A percentile compares a stretch with the other conserved stretches of the same genome.
These are phyloP conservation scores for Yponomeuta evonymella DNA, from an alignment of 2,888 invertebrate genomes.

Conservation along the genomic window DNA sequence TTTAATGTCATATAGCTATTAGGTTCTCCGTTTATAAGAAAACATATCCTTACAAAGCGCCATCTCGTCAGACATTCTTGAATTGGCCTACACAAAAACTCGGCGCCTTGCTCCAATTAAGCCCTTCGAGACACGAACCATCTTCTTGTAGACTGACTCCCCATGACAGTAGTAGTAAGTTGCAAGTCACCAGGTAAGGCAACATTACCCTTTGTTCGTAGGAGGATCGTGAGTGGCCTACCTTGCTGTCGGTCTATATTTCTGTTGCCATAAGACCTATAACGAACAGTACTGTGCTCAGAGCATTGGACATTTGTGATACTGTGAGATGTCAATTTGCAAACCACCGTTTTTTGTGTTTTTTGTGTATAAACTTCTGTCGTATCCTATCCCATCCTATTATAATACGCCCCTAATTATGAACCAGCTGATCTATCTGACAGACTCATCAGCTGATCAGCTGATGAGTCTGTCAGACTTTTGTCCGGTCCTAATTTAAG, in stretches of 20 bases:
- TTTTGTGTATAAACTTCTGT: no score
- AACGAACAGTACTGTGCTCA: neutral
- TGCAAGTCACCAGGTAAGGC: neutral
- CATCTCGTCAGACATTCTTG: neutral
- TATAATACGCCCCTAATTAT: no score
- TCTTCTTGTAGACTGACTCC: neutral
- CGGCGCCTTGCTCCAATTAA: slow-evolving; percentile 28
- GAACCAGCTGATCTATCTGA: no score
- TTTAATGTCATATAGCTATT: no score
- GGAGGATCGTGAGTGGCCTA: slow-evolving; percentile 5
- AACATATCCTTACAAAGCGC: neutral
- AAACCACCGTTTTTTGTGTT: no score
- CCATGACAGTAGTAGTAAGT: neutral
- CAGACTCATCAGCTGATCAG: no score
- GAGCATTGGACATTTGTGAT: no score
- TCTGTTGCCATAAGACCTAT: neutral
- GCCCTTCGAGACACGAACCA: slow-evolving; percentile 16
- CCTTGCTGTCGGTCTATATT: slow-evolving; percentile 1
- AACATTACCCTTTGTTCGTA: slow-evolving; percentile 19
- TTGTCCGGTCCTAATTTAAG: no score
- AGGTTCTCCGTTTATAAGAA: neutral
- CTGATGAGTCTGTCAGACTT: no score
- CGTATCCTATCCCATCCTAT: no score
- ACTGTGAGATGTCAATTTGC: no score
- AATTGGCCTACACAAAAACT: neutral